Evolutionary conservation across 1,140 invertebrate species (phyloP).

Genomic region (Nasonia longicornis): DNA sequence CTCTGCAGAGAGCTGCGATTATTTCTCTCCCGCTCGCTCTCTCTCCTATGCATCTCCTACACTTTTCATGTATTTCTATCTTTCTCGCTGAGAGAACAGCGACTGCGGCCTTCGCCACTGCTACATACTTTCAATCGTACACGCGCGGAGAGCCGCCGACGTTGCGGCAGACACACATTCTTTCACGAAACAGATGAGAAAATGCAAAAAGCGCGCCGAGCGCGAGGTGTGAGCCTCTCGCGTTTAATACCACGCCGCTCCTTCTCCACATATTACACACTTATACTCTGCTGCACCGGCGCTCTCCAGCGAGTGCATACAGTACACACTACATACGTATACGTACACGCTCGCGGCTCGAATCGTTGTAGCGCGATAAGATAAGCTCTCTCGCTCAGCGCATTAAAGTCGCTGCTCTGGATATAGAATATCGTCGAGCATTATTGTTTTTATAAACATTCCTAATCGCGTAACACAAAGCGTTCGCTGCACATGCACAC

Average conservation of each 20-base stretch:
- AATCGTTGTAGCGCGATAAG: background rate
- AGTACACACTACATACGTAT: background rate
- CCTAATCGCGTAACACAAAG: conserved; percentile 2
- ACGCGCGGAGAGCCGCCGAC: no score
- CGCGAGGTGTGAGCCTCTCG: background rate
- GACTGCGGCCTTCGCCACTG: background rate
- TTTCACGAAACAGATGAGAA: conserved; percentile 3
- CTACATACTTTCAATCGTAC: no score
- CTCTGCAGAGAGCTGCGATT: background rate
- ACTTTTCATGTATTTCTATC: background rate
- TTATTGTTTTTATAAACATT: background rate
- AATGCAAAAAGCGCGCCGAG: background rate
- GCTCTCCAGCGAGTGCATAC: no score
- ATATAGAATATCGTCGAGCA: background rate
- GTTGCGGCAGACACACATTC: conserved; percentile 1
- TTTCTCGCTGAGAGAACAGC: no score
- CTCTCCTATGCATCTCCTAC: background rate
- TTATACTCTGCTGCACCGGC: background rate
- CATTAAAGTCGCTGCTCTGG: background rate
- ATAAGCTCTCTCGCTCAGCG: background rate
- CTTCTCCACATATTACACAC: background rate
- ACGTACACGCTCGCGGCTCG: background rate
- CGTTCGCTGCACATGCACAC: background rate
- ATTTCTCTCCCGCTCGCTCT: background rate
- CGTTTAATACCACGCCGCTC: background rate